These are phyloP conservation scores for Cebus imitator DNA, from an alignment of 2,113 vertebrate genomes.

Conservation along the genomic window DNA sequence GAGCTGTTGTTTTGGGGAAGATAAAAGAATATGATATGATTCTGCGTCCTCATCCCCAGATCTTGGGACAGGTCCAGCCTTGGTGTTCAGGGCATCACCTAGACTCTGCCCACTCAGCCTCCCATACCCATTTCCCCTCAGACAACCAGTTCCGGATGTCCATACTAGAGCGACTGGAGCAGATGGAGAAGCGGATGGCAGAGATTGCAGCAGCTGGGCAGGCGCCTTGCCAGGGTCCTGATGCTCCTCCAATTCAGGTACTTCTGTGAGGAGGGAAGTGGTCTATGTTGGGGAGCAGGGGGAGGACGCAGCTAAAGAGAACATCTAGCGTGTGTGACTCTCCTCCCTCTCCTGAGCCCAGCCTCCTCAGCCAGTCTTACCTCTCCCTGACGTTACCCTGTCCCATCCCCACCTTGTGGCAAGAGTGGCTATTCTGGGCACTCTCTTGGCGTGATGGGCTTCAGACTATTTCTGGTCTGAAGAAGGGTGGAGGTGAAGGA, in stretches of 20 bases:
- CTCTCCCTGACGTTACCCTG: slow-evolving; percentile 49
- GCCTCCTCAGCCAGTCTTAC: neutral
- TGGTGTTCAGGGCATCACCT: neutral
- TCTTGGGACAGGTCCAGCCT: neutral
- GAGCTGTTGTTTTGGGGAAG: neutral
- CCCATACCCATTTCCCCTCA: slow-evolving; percentile 50
- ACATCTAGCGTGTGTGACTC: neutral
- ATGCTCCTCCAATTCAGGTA: slow-evolving; percentile 58
- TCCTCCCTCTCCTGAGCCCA: neutral
- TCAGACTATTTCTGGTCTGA: slow-evolving; percentile 74
- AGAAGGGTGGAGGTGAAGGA: slow-evolving; percentile 58
- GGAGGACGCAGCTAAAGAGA: neutral
- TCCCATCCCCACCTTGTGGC: slow-evolving; percentile 4
- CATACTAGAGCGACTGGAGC: slow-evolving; percentile 88
- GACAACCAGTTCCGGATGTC: slow-evolving; percentile 91
- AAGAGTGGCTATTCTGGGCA: slow-evolving; percentile 72
- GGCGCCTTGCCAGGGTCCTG: slow-evolving; percentile 42
- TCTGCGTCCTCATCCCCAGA: neutral
- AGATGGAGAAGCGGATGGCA: slow-evolving; percentile 89
- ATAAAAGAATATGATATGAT: neutral
- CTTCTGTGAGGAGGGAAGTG: neutral
- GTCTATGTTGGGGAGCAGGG: neutral
- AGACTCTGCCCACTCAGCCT: slow-evolving; percentile 11
- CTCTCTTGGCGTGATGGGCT: slow-evolving; percentile 61
- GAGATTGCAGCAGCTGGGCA: slow-evolving; percentile 82